A percentile compares a stretch with the other conserved stretches of the same genome.
Conservation (phyloP, 2,113 vertebrate genomes). For the Anhinga anhinga region DNA sequence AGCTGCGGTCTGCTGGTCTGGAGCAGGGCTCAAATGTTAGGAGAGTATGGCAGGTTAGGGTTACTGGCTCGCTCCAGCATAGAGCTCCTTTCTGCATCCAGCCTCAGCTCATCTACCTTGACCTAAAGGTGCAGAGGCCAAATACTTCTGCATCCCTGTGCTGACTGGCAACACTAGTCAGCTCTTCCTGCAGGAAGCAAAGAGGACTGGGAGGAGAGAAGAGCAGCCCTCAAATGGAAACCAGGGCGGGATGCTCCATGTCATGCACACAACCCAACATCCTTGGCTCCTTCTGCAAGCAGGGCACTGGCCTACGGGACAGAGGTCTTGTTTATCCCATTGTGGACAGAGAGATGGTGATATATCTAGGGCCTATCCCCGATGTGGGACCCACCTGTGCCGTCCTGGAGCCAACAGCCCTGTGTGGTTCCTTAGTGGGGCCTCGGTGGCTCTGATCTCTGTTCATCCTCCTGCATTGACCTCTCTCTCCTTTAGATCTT, state of each 20-base stretch:
- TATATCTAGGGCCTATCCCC: background rate
- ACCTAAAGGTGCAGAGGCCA: background rate
- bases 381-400: background rate
- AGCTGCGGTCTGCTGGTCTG: background rate
- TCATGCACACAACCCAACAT: background rate
- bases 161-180: background rate
- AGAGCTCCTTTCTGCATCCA: background rate
- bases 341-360: background rate
- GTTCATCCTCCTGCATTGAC: background rate
- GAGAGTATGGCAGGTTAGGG: background rate
- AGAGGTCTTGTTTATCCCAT: background rate
- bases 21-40: background rate
- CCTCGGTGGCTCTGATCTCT: background rate
- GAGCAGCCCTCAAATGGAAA: background rate
- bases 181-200: background rate
- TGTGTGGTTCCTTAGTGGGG: rapidly evolving
- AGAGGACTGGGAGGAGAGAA: background rate
- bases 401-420: background rate
- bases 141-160: background rate
- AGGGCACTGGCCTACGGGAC: background rate
- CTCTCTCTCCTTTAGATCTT: slow-evolving; percentile 76
- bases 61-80: background rate
- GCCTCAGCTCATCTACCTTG: background rate
- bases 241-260: background rate
- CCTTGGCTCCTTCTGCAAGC: background rate